Conservation (phyloP, 2,113 vertebrate species). For the Spheniscus mendiculus region DNA sequence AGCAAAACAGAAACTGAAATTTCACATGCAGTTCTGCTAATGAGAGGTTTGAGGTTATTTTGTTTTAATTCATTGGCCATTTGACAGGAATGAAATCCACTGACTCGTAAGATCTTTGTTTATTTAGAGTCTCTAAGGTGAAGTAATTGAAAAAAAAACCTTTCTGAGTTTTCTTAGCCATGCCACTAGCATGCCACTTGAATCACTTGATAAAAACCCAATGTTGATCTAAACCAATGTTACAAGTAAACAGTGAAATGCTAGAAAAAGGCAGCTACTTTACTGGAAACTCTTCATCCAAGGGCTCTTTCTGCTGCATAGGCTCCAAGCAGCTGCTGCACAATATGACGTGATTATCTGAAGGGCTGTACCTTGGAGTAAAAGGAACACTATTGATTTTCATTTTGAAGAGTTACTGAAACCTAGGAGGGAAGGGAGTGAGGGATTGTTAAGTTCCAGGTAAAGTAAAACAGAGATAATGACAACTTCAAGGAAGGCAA, state of each 20-base stretch:
- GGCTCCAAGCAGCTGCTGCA: constrained; percentile 1
- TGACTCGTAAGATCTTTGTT: background rate
- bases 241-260: background rate
- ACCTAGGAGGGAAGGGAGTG: background rate
- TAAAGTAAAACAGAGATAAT: constrained; percentile 65
- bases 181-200: background rate
- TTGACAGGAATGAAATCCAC: background rate
- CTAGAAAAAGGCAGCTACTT: background rate
- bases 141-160: background rate
- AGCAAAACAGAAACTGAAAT: constrained; percentile 42
- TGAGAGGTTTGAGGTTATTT: background rate
- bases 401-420: constrained; percentile 42
- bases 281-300: constrained; percentile 8
- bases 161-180: background rate
- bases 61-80: background rate
- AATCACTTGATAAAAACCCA: background rate
- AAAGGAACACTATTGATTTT: constrained; percentile 1
- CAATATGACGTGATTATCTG: background rate
- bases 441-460: constrained; percentile 59
- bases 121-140: background rate
- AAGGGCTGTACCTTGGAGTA: background rate
- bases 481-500: constrained; percentile 30
- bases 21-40: background rate
- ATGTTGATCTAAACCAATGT: background rate
- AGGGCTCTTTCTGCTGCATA: background rate